A percentile compares a stretch with the other conserved stretches of the same genome.
Conservation (phyloP, 2,113 vertebrate genomes). For the Numenius arquata region DNA sequence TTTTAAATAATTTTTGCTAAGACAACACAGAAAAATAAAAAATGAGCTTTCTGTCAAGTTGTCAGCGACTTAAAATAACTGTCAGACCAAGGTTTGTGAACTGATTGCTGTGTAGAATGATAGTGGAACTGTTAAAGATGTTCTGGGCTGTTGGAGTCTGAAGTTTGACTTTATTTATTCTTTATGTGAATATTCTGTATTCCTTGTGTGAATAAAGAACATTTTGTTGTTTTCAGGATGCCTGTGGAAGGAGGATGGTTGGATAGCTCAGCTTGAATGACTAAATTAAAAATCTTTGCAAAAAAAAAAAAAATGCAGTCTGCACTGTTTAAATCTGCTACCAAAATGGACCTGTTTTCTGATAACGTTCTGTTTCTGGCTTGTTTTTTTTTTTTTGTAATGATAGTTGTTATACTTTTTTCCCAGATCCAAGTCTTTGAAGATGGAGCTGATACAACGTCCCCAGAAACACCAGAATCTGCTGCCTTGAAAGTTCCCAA, state of each 20-base stretch:
- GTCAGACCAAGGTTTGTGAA: too few relatives aligned
- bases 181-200: neutral
- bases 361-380: neutral
- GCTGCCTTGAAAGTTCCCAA: conserved; percentile 84
- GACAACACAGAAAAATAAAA: neutral
- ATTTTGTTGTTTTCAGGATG: neutral
- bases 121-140: neutral
- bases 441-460: conserved; percentile 92
- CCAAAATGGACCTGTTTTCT: neutral
- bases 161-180: neutral
- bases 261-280: neutral
- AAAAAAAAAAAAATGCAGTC: neutral
- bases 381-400: neutral
- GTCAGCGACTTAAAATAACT: neutral
- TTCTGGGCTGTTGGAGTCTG: neutral
- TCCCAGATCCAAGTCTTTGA: conserved; percentile 93
- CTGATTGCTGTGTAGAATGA: neutral
- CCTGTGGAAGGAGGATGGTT: neutral
- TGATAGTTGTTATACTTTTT: neutral
- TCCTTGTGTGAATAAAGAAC: accelerated
- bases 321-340: neutral
- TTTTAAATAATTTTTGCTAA: neutral
- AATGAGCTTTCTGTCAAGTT: neutral
- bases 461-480: conserved; percentile 91
- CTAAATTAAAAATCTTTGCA: neutral